Percentiles rank a stretch among this genome's conserved stretches.
phyloP scores from a whole-genome alignment of 2,797 vertebrate genomes.

The Bradypus variegatus region DNA sequence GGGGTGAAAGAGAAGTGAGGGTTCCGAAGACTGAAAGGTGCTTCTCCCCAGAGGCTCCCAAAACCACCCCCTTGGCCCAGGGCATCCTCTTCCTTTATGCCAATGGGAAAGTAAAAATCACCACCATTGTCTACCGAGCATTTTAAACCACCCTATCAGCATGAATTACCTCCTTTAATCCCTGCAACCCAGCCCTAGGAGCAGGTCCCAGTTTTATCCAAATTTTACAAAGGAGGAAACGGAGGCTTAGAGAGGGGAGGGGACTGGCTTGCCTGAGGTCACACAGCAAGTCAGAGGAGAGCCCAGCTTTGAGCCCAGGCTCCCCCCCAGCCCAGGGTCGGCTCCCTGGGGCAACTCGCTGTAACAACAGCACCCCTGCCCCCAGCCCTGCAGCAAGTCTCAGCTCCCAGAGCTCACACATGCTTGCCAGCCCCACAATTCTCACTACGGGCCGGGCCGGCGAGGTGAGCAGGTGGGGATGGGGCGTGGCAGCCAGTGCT shows the following conservation, averaged over 20 bases:
- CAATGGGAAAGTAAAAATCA: not conserved
- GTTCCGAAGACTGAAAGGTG: not conserved
- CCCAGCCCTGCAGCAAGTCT: not conserved
- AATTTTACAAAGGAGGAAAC: not conserved
- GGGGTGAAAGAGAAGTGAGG: not conserved
- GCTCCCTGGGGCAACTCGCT: not conserved
- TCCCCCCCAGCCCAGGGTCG: too few relatives aligned
- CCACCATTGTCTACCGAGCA: not conserved
- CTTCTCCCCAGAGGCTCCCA: not conserved
- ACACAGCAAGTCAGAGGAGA: not conserved
- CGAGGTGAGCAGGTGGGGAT: fast-evolving
- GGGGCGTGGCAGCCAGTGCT: fast-evolving
- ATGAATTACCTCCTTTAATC: not conserved
- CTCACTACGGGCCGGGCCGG: not conserved
- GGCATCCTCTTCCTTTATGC: not conserved
- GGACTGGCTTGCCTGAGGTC: not conserved
- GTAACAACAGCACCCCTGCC: fast-evolving
- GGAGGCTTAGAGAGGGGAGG: not conserved
- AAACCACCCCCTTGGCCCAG: not conserved
- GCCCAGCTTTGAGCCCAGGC: not conserved
- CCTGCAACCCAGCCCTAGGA: too few relatives aligned
- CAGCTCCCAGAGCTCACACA: fast-evolving
- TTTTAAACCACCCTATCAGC: too few relatives aligned
- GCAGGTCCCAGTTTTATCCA: not conserved
- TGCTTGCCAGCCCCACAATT: fast-evolving